Base-by-base conservation (phyloP, 2,113 vertebrate species). In the Amblyopsis rosae region DNA sequence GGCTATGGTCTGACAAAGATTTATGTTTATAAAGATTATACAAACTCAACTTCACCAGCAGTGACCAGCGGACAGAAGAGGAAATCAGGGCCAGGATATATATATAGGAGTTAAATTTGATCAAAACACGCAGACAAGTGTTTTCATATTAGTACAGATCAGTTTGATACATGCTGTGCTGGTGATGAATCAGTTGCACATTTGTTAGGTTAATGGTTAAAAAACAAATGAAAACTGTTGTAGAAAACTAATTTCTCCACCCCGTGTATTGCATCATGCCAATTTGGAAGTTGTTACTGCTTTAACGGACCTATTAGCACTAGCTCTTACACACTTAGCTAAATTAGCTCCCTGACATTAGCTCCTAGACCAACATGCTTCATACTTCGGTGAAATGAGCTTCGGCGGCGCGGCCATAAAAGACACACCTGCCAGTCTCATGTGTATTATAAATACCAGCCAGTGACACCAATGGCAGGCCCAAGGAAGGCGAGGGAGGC, bases 331-430 rank as follows among this genome's bases (percentile, higher is more conserved):
- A 82, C 78, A 77, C 67, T 81, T 81, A 75, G 75, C 78, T 83
- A 79, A 88, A 88, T 88, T 85, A 85, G 70, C 62, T 67, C 69
- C 59, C 66, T 81, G 73, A 75, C 82, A 82, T 84, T 83, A 87
- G 74, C 51, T 56, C 59, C 49, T 17, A 66, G 32, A 45, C n/a
- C 41, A 77, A 63, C 62, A 26, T 65, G 67, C 60, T 77, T 49
- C 35, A 60, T 46, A 55, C 33, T 77, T 60, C 19, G 65, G 81
- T 87, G 79, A 81, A 86, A 83, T 83, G 26, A 67, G 66, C 76
- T 75, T 79, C 64, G 33, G 19, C 66, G 82, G 81, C 56, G 53
- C 62, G 49, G 50, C 59, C 69, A 75, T 72, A 68, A 82, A 85
- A 72, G 76, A 76, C 73, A 77, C 66, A 64, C 55, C 71, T 49